phyloP scores from a whole-genome alignment of 2,113 vertebrate genomes.

The Microtus ochrogaster region DNA sequence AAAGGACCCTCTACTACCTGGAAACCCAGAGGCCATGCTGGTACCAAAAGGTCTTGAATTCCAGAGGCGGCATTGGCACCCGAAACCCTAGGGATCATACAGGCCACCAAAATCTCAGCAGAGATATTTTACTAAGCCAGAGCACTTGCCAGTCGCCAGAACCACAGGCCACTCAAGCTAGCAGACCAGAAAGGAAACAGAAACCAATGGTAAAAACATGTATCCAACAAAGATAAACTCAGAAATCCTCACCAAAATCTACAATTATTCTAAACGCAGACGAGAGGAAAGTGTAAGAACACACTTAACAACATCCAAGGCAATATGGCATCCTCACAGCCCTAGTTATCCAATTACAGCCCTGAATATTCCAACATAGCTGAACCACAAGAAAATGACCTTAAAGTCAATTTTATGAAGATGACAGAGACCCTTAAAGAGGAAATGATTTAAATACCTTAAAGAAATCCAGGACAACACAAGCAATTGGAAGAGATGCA shows the following conservation, averaged over 20 bases:
- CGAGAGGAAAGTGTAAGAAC: background rate
- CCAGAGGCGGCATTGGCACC: background rate
- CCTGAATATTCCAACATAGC: background rate
- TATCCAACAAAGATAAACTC: background rate
- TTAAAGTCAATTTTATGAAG: background rate
- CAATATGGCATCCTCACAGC: background rate
- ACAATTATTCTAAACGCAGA: background rate
- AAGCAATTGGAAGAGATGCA: too few relatives aligned
- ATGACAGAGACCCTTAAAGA: background rate
- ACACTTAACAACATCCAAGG: background rate
- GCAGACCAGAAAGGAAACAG: background rate
- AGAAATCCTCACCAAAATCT: background rate
- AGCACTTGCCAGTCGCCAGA: background rate
- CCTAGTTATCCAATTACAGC: background rate
- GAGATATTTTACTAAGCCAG: background rate
- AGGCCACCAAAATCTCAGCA: background rate
- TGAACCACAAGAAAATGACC: background rate
- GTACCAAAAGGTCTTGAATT: background rate
- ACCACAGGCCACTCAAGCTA: background rate
- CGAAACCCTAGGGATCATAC: accelerated
- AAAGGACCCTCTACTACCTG: too few relatives aligned
- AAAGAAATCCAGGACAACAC: background rate
- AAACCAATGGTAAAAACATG: background rate
- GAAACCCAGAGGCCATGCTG: too few relatives aligned
- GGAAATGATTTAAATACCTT: background rate